Conservation (phyloP, 1,140 invertebrate genomes). For the Elymnias hypermnestra region DNA sequence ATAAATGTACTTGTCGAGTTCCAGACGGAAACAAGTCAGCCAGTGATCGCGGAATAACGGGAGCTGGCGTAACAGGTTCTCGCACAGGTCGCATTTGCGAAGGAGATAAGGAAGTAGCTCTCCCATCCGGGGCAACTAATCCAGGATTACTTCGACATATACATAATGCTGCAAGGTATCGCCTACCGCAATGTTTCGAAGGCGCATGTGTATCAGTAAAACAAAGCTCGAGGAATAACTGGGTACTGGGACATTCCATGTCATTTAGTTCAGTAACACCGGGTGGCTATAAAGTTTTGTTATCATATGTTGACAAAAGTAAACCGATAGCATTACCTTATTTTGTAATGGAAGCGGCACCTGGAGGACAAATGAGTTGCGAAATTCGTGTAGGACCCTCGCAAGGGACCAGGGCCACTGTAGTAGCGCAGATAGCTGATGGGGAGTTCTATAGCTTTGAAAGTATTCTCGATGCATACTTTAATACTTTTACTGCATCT, state of each 20-base stretch:
- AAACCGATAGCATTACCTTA: conserved; percentile 47
- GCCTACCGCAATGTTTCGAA: conserved; percentile 64
- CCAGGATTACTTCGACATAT: conserved; percentile 60
- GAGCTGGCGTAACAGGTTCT: conserved; percentile 60
- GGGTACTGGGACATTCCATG: conserved; percentile 58
- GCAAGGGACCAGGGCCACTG: conserved; percentile 44
- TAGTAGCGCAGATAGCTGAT: conserved; percentile 59
- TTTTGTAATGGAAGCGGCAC: conserved; percentile 66
- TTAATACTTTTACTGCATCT: conserved; percentile 51
- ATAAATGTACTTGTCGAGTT: conserved; percentile 28
- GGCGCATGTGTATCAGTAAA: conserved; percentile 52
- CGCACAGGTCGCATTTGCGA: conserved; percentile 35
- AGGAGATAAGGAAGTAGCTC: conserved; percentile 30
- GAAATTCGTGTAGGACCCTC: conserved; percentile 56
- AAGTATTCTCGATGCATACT: conserved; percentile 60
- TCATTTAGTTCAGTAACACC: conserved; percentile 64
- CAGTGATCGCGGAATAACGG: conserved; percentile 54
- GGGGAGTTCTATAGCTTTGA: conserved; percentile 59
- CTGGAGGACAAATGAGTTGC: conserved; percentile 63
- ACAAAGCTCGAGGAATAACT: conserved; percentile 53
- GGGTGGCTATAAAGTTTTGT: conserved; percentile 56
- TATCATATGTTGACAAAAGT: conserved; percentile 53
- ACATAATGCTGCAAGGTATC: conserved; percentile 55
- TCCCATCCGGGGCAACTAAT: conserved; percentile 39
- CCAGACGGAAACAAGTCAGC: conserved; percentile 28